phyloP scores from a whole-genome alignment of 1,140 invertebrate genomes.

The Bombus vancouverensis region DNA sequence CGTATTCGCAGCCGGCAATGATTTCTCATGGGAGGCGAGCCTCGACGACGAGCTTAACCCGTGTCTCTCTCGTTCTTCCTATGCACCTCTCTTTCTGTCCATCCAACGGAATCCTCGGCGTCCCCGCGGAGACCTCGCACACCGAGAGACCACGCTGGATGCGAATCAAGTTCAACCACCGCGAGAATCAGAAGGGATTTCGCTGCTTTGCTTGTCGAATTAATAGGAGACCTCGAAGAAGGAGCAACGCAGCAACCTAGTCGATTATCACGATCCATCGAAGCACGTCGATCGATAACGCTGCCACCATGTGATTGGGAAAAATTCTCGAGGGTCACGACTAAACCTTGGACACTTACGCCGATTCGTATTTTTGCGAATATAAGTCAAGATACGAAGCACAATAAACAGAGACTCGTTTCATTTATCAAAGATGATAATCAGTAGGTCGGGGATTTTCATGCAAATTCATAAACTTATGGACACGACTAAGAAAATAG shows the following conservation, averaged over 20 bases:
- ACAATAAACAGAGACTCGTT: too few species aligned
- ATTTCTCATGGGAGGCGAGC: constrained; percentile 69
- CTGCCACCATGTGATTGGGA: background rate
- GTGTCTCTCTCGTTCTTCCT: constrained; percentile 49
- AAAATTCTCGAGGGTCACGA: constrained; percentile 11
- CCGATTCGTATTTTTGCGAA: too few species aligned
- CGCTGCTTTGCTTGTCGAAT: constrained; percentile 56
- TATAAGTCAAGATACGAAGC: too few species aligned
- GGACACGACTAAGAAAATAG: too few species aligned
- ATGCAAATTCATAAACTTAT: too few species aligned
- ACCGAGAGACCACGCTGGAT: constrained; percentile 13
- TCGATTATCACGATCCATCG: background rate
- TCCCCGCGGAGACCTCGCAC: constrained; percentile 12
- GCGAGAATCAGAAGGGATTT: constrained; percentile 32
- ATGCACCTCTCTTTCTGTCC: constrained; percentile 25
- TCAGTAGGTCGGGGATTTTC: too few species aligned
- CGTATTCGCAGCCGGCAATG: constrained; percentile 66
- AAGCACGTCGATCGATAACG: background rate
- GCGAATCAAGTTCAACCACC: constrained; percentile 57
- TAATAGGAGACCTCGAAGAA: constrained; percentile 32
- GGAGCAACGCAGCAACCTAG: background rate
- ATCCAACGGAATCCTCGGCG: constrained; percentile 32
- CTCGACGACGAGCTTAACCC: constrained; percentile 61
- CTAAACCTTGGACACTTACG: too few species aligned
- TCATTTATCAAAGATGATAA: too few species aligned